phyloP scores from a whole-genome alignment of 2,113 vertebrate genomes.

The Polyodon spathula region DNA sequence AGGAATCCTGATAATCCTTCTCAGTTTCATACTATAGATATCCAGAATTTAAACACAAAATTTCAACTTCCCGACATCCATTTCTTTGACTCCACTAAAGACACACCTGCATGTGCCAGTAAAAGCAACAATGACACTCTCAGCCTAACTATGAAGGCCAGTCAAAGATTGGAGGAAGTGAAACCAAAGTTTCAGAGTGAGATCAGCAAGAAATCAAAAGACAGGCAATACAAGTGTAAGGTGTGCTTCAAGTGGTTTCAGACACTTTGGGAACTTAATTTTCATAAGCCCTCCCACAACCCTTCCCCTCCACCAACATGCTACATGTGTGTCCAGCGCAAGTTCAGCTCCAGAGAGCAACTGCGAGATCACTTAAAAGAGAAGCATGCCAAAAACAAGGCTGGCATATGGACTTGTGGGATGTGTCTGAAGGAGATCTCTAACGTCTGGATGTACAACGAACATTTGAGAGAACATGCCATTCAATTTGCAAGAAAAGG shows the following conservation, averaged over 20 bases:
- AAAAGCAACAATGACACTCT: conserved; percentile 19
- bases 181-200: conserved; percentile 51
- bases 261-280: conserved; percentile 80
- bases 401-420: conserved; percentile 86
- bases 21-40: conserved; percentile 54
- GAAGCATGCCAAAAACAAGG: conserved; percentile 82
- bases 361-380: conserved; percentile 85
- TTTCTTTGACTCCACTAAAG: conserved; percentile 56
- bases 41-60: conserved; percentile 61
- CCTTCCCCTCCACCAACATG: conserved; percentile 90
- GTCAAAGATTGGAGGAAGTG: conserved; percentile 43
- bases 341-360: conserved; percentile 88
- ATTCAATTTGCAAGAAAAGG: conserved; percentile 82
- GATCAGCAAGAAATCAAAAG: conserved; percentile 59
- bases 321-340: conserved; percentile 95
- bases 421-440: conserved; percentile 95
- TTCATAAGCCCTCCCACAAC: conserved; percentile 88
- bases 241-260: conserved; percentile 93
- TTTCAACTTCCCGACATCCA: conserved; percentile 67
- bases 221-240: conserved; percentile 86
- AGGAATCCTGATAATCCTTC: conserved; percentile 33
- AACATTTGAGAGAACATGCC: conserved; percentile 88
- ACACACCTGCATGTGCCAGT: conserved; percentile 34
- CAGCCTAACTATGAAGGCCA: conserved; percentile 32
- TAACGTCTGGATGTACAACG: conserved; percentile 95